phyloP scores from a whole-genome alignment of 2,888 invertebrate genomes.

The Chromoteleia sp. region DNA sequence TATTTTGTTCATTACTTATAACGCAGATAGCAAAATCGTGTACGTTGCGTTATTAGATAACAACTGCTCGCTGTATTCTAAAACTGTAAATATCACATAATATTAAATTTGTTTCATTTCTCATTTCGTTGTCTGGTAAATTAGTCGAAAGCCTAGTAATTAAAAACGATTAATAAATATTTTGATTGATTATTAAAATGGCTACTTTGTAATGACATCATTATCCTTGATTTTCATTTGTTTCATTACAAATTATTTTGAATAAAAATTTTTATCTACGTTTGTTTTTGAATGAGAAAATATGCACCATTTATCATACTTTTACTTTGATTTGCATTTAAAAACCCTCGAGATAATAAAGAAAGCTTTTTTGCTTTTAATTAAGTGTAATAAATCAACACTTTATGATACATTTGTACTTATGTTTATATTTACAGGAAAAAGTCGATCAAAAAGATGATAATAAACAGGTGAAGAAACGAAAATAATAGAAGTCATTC shows the following conservation, averaged over 20 bases:
- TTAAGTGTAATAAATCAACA: conserved; percentile 3
- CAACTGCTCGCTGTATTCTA: conserved; percentile 15
- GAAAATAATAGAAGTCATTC: conserved; percentile 47
- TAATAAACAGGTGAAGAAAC: conserved; percentile 2
- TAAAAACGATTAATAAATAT: conserved; percentile 32
- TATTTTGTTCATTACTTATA: conserved; percentile 28
- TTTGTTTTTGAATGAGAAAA: neutral
- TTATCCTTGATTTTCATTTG: neutral
- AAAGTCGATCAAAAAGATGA: neutral
- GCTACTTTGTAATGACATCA: conserved; percentile 1
- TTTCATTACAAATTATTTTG: conserved; percentile 3
- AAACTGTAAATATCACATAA: conserved; percentile 50
- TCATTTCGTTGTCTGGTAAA: conserved; percentile 38
- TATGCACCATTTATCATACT: neutral
- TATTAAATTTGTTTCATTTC: conserved; percentile 28
- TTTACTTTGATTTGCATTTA: neutral
- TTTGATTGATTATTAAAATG: conserved; percentile 36
- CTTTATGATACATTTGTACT: conserved; percentile 34
- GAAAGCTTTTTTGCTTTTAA: neutral
- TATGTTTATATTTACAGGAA: conserved; percentile 34
- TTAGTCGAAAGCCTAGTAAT: conserved; percentile 32
- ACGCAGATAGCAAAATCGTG: conserved; percentile 34
- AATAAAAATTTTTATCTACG: conserved; percentile 6
- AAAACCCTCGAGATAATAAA: conserved; percentile 9
- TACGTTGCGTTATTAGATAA: conserved; percentile 14